A percentile compares a stretch with the other conserved stretches of the same genome.
phyloP scores from a whole-genome alignment of 2,797 vertebrate genomes.

The Sebastes steindachneri region DNA sequence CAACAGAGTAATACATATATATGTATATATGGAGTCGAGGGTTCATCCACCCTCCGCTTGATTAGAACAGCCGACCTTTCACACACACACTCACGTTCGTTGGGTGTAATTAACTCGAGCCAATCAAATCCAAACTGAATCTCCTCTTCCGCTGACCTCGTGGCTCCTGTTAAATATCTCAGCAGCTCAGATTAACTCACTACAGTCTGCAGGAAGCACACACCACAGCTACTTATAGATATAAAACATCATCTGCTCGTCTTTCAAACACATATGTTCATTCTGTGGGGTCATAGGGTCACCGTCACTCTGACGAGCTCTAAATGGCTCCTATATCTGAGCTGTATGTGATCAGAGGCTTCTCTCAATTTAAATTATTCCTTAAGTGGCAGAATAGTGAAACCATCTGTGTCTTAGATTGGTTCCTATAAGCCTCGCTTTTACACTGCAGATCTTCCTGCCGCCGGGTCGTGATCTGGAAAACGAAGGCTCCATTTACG shows the following conservation, averaged over 20 bases:
- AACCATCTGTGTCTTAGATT: no score
- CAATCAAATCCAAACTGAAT: conserved; percentile 19
- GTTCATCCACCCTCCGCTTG: neutral
- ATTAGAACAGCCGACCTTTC: conserved; percentile 23
- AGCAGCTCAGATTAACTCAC: neutral
- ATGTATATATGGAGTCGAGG: neutral
- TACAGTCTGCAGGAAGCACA: neutral
- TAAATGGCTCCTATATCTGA: neutral
- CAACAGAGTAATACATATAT: neutral
- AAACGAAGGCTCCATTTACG: no score
- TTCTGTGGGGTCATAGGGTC: neutral
- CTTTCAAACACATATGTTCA: neutral
- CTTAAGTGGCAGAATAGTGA: no score
- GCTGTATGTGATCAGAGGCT: neutral
- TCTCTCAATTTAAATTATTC: neutral
- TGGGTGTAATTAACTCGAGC: conserved; percentile 38
- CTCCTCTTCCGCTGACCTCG: neutral
- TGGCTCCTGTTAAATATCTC: neutral
- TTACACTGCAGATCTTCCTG: no score
- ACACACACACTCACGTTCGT: neutral
- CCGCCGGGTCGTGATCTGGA: no score
- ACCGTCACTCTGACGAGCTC: neutral
- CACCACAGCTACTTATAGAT: neutral
- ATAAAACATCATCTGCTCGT: neutral
- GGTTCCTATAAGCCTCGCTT: no score